Evolutionary conservation across 2,797 vertebrate genomes (phyloP), one percentile per base, ranked within the genome.

Genomic region (Hemitrygon akajei): DNA sequence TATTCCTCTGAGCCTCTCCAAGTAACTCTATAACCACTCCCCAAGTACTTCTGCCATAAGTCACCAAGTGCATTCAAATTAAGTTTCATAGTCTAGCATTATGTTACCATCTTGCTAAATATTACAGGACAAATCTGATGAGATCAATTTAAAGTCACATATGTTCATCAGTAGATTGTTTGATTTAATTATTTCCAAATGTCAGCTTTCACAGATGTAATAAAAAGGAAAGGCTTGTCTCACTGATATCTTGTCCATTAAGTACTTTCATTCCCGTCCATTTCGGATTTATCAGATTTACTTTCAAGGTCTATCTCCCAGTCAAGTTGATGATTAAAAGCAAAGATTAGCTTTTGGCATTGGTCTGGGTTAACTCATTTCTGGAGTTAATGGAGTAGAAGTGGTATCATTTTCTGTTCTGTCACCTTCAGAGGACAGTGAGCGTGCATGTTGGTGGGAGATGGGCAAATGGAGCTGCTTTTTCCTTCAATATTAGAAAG

Each of bases 141-240:
- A 89, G 30, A 66, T 16, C 60, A 34, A 69, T 89, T 89, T 89
- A 60, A 89, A 89, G 63, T 22, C 16, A 89, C 69, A 60, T 66
- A 22, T 69, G 63, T 69, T 69, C 86, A 89, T 89, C 86, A 89
- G 60, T 89, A 69, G n/a, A 69, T 89, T 69, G 16, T 37, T 89
- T 63, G 18, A 63, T 89, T 69, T 89, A 89, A 89, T 89, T 89
- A 69, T 69, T 89, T 89, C 63, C 63, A 89, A 89, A 89, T 89
- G 63, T 63, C 63, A 89, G 34, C 86, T 63, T 89, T 89, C 86
- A 89, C 63, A 69, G 34, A 66, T 89, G 47, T 89, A 34, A 69
- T 89, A 37, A 60, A 20, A 89, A 16, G 34, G 86, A 16, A 89
- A 89, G 60, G 34, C 6, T 69, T 69, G 18, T 34, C 86, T 34